Percentiles rank a stretch among this genome's conserved stretches.
phyloP scores from a whole-genome alignment of 37 sponge, comb jelly and placozoan species.

The Spongia lamella region DNA sequence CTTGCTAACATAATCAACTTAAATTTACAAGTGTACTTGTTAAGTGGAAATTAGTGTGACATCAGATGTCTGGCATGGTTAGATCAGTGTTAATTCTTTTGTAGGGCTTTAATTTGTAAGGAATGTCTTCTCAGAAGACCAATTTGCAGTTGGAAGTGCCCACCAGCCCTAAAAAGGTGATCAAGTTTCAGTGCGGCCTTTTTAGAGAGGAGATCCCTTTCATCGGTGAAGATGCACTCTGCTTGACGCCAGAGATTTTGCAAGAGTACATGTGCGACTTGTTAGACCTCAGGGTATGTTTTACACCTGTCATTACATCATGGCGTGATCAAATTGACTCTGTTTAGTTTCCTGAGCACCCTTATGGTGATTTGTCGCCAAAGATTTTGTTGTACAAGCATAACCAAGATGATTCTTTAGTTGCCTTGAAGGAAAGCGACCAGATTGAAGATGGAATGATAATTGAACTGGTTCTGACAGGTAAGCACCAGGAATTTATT shows the following conservation, averaged over 20 bases:
- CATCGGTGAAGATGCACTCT: conserved; percentile 46
- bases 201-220: conserved; percentile 69
- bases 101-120: too few species aligned
- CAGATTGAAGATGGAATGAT: conserved; percentile 56
- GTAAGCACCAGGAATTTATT: too few species aligned
- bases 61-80: too few species aligned
- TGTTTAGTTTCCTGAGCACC: conserved; percentile 72
- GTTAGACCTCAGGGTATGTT: conserved; percentile 44
- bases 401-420: conserved; percentile 24
- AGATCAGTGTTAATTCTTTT: too few species aligned
- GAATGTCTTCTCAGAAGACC: too few species aligned
- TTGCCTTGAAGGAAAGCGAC: conserved; percentile 33
- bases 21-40: too few species aligned
- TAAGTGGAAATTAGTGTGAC: too few species aligned
- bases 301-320: background rate
- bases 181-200: conserved; percentile 83
- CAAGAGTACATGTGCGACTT: conserved; percentile 63
- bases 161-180: conserved; percentile 10
- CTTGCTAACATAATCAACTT: too few species aligned
- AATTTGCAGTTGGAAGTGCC: too few species aligned
- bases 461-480: conserved; percentile 58
- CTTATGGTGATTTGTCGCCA: conserved; percentile 63
- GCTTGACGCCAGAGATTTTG: conserved; percentile 36
- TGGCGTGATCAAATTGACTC: background rate
- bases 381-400: conserved; percentile 59